A percentile compares a stretch with the other conserved stretches of the same genome.
These are phyloP conservation scores for Pyrgus malvae DNA, from an alignment of 2,888 invertebrate genomes.

Conservation along the genomic window DNA sequence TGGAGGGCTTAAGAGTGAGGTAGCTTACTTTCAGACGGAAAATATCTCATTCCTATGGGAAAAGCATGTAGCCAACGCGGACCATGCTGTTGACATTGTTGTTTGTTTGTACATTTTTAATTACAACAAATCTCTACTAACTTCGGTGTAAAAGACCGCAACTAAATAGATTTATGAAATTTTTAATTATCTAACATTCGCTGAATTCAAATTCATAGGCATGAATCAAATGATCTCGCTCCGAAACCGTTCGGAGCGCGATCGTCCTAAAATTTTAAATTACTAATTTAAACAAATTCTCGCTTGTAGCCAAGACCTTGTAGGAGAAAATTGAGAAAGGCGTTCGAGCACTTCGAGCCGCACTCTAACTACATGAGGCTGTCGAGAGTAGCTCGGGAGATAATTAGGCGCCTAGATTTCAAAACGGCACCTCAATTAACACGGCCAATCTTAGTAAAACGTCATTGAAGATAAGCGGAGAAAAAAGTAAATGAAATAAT, in stretches of 20 bases:
- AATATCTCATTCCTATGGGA: no score
- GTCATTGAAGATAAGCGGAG: constrained; percentile 30
- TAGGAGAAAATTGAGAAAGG: constrained; percentile 8
- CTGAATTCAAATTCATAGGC: constrained; percentile 1
- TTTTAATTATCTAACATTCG: constrained; percentile 1
- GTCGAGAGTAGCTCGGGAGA: neutral
- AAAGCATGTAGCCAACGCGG: no score
- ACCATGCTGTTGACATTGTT: no score
- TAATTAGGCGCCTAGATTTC: constrained; percentile 12
- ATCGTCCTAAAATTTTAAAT: constrained; percentile 3
- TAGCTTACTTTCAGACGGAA: no score
- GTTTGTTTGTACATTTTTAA: no score
- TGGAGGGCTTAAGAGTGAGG: no score
- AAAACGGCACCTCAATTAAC: constrained; percentile 40
- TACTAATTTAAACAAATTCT: constrained; percentile 6
- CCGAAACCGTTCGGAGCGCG: neutral
- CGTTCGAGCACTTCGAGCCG: neutral
- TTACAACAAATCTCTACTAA: no score
- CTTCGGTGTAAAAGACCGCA: no score
- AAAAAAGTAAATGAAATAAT: constrained; percentile 44
- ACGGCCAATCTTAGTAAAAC: constrained; percentile 42
- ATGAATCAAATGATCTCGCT: neutral
- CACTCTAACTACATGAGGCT: neutral
- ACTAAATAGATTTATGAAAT: no score
- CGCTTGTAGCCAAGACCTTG: neutral